Base-by-base conservation (phyloP, 2,888 invertebrate genomes). In the Phyto melanocephala region DNA sequence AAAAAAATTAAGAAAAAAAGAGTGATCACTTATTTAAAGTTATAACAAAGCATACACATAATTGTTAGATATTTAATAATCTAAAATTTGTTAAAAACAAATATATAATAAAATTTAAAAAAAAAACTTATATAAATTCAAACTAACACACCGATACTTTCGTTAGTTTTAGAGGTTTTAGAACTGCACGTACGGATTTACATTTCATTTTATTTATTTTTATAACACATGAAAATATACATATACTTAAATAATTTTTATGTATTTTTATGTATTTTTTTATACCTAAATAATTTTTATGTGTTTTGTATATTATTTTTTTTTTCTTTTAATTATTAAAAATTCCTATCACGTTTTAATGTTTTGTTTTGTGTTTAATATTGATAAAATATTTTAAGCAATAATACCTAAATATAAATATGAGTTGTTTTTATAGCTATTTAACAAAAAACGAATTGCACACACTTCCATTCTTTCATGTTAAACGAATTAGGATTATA, bases 331-430 rank as follows among this genome's bases (percentile, higher is more conserved):
- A 35, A 35, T 35, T 58, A 67, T 62, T 45, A 68, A 60, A 65
- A 78, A 78, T 62, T 78, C 58, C 70, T 75, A 81, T 78, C 74
- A 78, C 81, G 78, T 47, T 75, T 75, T 72, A 60, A 58, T 67
- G 22, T 63, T 72, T 80, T 50, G 60, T 45, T 74, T 62, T 71
- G 28, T 28, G 3, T 28, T 28, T 28, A 28, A 5, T 33, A 60
- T 62, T 52, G 42, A 42, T 63, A 67, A 62, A 74, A 72, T 63
- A 74, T 78, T 56, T 45, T 58, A 68, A 56, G 47, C 47, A 33
- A 75, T 50, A 70, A 75, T 75, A 75, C 67, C 52, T 56, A 37
- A 47, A 65, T 50, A n/a, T 28, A 50, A 68, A 62, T 42, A 60
- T 22, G 42, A 28, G 33, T 50, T 77, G 42, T 68, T 67, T 56